These are phyloP conservation scores for Marasmarcha lunaedactyla DNA, from an alignment of 2,888 invertebrate genomes.

Conservation along the genomic window DNA sequence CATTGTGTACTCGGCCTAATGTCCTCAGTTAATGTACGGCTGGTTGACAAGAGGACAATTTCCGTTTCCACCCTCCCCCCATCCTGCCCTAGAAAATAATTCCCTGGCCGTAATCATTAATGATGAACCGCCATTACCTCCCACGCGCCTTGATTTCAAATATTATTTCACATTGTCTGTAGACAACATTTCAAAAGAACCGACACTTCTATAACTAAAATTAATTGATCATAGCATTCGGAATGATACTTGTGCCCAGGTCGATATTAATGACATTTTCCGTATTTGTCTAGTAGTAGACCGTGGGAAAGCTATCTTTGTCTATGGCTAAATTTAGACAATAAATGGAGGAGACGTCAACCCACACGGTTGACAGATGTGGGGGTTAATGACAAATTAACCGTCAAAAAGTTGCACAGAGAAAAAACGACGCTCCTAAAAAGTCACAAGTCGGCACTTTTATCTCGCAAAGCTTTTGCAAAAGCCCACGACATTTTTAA, in stretches of 20 bases:
- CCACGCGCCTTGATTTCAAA: slow-evolving; percentile 32
- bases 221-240: slow-evolving; percentile 3
- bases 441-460: slow-evolving; percentile 32
- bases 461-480: slow-evolving; percentile 35
- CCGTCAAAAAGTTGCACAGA: slow-evolving; percentile 48
- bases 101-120: slow-evolving; percentile 54
- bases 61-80: slow-evolving; percentile 58
- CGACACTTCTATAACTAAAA: slow-evolving; percentile 10
- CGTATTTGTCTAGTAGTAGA: not conserved
- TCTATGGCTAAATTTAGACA: not conserved
- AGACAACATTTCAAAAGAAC: slow-evolving; percentile 18
- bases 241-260: too few species aligned
- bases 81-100: slow-evolving; percentile 57
- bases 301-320: not conserved
- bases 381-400: slow-evolving; percentile 60
- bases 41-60: slow-evolving; percentile 62
- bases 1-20: slow-evolving; percentile 35
- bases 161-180: slow-evolving; percentile 24
- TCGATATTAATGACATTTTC: too few species aligned
- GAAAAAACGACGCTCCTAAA: slow-evolving; percentile 38
- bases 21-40: slow-evolving; percentile 55
- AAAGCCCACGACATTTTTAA: slow-evolving; percentile 13
- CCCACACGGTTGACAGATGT: slow-evolving; percentile 43
- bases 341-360: not conserved
- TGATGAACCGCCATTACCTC: slow-evolving; percentile 34